A percentile compares a stretch with the other conserved stretches of the same genome.
Evolutionary conservation across 2,113 vertebrate species (phyloP).

Genomic region (Malurus cyaneus): DNA sequence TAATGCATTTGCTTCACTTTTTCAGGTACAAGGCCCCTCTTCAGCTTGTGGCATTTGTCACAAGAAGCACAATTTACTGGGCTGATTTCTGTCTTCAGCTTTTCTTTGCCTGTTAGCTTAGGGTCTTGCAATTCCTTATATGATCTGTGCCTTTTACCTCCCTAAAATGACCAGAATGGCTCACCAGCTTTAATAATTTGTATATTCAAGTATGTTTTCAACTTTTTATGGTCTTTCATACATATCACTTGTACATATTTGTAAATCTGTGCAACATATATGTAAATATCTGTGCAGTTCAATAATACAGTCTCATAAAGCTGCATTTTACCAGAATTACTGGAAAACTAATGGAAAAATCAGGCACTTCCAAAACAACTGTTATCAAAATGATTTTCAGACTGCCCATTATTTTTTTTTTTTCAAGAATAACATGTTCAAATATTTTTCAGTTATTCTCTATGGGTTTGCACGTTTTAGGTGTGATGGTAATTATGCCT

Average conservation of each 20-base stretch:
- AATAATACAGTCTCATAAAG: background rate
- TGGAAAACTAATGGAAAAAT: background rate
- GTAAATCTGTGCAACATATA: too few relatives aligned
- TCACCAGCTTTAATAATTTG: background rate
- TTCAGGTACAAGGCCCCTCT: background rate
- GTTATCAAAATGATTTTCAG: background rate
- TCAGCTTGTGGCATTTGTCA: background rate
- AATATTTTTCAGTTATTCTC: background rate
- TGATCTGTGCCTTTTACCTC: background rate
- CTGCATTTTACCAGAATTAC: background rate
- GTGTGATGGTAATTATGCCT: background rate
- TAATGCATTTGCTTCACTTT: background rate
- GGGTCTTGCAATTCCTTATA: background rate
- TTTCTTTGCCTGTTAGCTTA: background rate
- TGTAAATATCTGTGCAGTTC: background rate
- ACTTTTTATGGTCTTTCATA: background rate
- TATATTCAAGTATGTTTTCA: background rate
- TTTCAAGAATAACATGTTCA: background rate
- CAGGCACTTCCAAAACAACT: background rate
- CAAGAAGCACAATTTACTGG: background rate
- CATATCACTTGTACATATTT: background rate
- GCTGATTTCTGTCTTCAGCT: background rate
- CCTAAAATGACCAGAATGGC: background rate
- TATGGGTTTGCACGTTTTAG: background rate
- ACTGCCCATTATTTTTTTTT: background rate